Evolutionary conservation across 2,797 vertebrate species (phyloP).

Genomic region (Oreonectes daqikongensis): DNA sequence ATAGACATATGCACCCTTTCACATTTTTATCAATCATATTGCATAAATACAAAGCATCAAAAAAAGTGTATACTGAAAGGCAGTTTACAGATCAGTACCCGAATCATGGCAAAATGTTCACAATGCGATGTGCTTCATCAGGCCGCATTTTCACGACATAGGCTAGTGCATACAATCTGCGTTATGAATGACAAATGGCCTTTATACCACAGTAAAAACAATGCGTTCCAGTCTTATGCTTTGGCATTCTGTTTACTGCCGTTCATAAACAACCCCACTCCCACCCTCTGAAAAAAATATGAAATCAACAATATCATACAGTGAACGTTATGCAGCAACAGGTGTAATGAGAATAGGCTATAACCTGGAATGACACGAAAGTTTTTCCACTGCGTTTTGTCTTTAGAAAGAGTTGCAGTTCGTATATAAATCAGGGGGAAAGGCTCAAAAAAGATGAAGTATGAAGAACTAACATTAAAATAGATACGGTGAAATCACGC

Average conservation of each 20-base stretch:
- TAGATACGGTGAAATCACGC: conserved; percentile 53
- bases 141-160: conserved; percentile 59
- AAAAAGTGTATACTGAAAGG: conserved; percentile 57
- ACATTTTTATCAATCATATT: conserved; percentile 67
- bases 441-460: conserved; percentile 39
- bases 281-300: conserved; percentile 20
- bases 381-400: conserved; percentile 31
- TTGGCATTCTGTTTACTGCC: conserved; percentile 61
- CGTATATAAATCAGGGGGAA: conserved; percentile 51
- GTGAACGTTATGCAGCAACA: conserved; percentile 36
- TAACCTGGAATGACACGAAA: conserved; percentile 35
- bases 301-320: conserved; percentile 45
- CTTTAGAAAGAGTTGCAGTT: conserved; percentile 52
- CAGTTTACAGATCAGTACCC: conserved; percentile 67
- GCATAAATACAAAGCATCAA: conserved; percentile 65
- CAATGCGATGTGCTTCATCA: conserved; percentile 63
- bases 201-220: conserved; percentile 63
- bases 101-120: conserved; percentile 45
- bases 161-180: conserved; percentile 69
- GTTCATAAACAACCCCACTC: conserved; percentile 37
- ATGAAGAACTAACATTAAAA: conserved; percentile 51
- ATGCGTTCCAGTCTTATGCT: conserved; percentile 65
- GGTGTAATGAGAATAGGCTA: conserved; percentile 25
- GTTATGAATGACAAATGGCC: conserved; percentile 58
- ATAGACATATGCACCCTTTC: conserved; percentile 70